phyloP scores from a whole-genome alignment of 2,888 invertebrate genomes.

The Scrobipalpa costella region DNA sequence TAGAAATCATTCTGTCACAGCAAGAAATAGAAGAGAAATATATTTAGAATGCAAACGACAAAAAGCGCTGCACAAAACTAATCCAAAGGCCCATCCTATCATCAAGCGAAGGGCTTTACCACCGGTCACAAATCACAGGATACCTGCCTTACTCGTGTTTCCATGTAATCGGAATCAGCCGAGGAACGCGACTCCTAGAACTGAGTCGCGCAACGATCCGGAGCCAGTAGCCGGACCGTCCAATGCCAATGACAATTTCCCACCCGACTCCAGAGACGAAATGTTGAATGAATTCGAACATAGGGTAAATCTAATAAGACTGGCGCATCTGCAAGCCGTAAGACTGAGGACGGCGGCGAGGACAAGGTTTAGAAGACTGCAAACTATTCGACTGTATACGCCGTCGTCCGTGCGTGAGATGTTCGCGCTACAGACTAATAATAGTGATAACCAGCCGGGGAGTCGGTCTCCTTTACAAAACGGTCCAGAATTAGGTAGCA shows the following conservation, averaged over 20 bases:
- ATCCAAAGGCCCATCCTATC: slow-evolving; percentile 66
- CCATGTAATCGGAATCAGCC: slow-evolving; percentile 46
- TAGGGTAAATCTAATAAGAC: slow-evolving; percentile 66
- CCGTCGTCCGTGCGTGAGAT: slow-evolving; percentile 68
- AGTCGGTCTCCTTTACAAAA: slow-evolving; percentile 43
- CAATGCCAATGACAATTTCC: slow-evolving; percentile 40
- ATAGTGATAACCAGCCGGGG: slow-evolving; percentile 48
- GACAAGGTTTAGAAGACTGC: slow-evolving; percentile 64
- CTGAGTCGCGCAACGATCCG: slow-evolving; percentile 38
- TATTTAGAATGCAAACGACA: slow-evolving; percentile 65
- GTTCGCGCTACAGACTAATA: slow-evolving; percentile 57
- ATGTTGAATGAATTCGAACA: slow-evolving; percentile 60
- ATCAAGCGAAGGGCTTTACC: slow-evolving; percentile 58
- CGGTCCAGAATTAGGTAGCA: slow-evolving; percentile 41
- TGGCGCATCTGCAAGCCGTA: slow-evolving; percentile 69
- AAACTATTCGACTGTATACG: slow-evolving; percentile 69
- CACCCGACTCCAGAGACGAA: slow-evolving; percentile 48
- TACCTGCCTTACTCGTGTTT: slow-evolving; percentile 60
- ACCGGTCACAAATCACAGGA: slow-evolving; percentile 63
- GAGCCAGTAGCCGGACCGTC: slow-evolving; percentile 67
- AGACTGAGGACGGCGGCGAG: slow-evolving; percentile 67
- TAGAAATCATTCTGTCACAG: slow-evolving; percentile 67
- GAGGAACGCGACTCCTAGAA: slow-evolving; percentile 38
- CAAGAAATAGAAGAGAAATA: slow-evolving; percentile 63
- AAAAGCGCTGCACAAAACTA: slow-evolving; percentile 70